A percentile compares a stretch with the other conserved stretches of the same genome.
phyloP scores from a whole-genome alignment of 92 coral and sea anemone genomes.

The Porites rus region DNA sequence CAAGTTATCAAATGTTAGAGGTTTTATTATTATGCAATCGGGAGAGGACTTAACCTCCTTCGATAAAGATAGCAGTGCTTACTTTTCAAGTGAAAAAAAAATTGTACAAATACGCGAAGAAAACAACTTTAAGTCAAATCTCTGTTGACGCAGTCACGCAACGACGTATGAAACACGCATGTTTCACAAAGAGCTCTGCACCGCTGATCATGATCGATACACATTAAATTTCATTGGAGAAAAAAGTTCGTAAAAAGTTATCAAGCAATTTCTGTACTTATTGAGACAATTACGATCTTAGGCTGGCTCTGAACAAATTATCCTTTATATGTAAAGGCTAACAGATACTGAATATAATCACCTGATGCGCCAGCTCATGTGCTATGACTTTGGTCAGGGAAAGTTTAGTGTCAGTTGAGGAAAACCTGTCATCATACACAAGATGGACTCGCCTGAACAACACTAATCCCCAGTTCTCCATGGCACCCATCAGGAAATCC shows the following conservation, averaged over 20 bases:
- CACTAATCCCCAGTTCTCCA: slow-evolving; percentile 72
- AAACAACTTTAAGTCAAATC: too few relatives aligned
- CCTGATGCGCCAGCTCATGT: slow-evolving; percentile 72
- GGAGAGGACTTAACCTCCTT: too few relatives aligned
- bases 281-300: background rate
- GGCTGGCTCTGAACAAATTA: background rate
- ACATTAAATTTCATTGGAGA: background rate
- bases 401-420: slow-evolving; percentile 37
- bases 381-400: slow-evolving; percentile 44
- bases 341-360: background rate
- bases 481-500: slow-evolving; percentile 67
- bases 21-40: too few relatives aligned
- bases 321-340: background rate
- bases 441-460: slow-evolving; percentile 56
- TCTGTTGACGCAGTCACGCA: too few relatives aligned
- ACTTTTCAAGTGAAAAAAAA: too few relatives aligned
- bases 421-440: slow-evolving; percentile 53
- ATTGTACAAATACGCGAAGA: too few relatives aligned
- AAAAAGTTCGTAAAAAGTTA: background rate
- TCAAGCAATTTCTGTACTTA: background rate
- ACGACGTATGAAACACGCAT: too few relatives aligned
- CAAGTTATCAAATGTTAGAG: too few relatives aligned
- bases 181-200: too few relatives aligned
- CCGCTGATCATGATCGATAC: too few relatives aligned
- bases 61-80: too few relatives aligned